Evolutionary conservation across 2,113 vertebrate species (phyloP), one percentile per base, ranked within the genome.

Genomic region (Pomatostomus ruficeps): DNA sequence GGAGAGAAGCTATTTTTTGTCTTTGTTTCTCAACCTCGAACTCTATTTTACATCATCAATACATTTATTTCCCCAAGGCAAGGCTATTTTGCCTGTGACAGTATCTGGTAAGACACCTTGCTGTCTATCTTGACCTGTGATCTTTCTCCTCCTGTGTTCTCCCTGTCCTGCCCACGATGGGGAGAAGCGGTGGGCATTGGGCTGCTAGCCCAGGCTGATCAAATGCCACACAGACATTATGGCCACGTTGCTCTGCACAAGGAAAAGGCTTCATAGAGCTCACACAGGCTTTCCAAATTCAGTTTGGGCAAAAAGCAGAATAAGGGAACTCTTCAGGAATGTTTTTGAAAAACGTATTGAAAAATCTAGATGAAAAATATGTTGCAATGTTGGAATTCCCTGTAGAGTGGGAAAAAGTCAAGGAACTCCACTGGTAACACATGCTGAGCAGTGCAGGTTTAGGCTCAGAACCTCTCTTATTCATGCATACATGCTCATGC

Each of bases 221-320:
- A 42, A 62, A 3, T 0, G 0, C 17, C n/a, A 33, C 6, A 16
- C 31, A 54, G 40, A 29, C 2, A 4, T n/a, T 51, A 51, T 0
- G 11, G n/a, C 9, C 48, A 35, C 1, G 0, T 35, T 40, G 26
- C 31, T 65, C 33, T 43, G 51, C 35, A 72, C 21, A 38, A 25
- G 21, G 18, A 42, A 36, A 76, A 67, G 8, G 10, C 19, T 59
- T 59, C 61, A 28, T 14, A 67, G 51, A 91, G 24, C 14, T 84
- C 45, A 57, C 12, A 9, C 3, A 33, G 28, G 20, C 23, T 84
- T 74, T 74, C n/a, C 10, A 71, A 51, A 59, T 31, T 46, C 0
- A 0, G 3, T 73, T 68, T 66, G 10, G 10, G 21, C 43, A 45
- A 74, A 29, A 51, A 68, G 14, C 22, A 43, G 12, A 74, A 29